Percentiles rank a stretch among this genome's conserved stretches.
These are phyloP conservation scores for Scarus forsteni DNA, from an alignment of 2,797 vertebrate genomes.

Conservation along the genomic window DNA sequence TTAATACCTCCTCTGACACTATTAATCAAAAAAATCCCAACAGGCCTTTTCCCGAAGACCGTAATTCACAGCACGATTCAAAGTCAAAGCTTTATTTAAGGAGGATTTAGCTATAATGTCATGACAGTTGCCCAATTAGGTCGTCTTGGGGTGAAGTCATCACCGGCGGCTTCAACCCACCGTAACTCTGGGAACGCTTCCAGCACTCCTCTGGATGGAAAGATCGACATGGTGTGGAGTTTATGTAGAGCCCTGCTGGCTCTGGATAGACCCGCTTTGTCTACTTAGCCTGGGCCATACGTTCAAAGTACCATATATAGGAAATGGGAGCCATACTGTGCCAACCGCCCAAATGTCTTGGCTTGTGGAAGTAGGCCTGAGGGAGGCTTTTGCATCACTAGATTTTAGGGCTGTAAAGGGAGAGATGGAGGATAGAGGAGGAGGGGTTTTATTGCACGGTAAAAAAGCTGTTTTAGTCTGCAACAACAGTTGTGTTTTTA, in stretches of 20 bases:
- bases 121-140: constrained; percentile 73
- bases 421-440: constrained; percentile 3
- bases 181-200: constrained; percentile 67
- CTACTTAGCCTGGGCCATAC: constrained; percentile 31
- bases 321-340: constrained; percentile 46
- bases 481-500: constrained; percentile 13
- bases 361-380: constrained; percentile 20
- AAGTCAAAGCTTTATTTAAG: constrained; percentile 54
- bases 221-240: constrained; percentile 53
- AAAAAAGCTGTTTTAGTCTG: not conserved
- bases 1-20: constrained; percentile 76
- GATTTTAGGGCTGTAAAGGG: constrained; percentile 18
- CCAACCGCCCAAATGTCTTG: constrained; percentile 38
- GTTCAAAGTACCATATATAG: constrained; percentile 36
- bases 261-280: constrained; percentile 60
- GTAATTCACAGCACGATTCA: constrained; percentile 60
- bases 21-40: constrained; percentile 72
- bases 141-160: constrained; percentile 66
- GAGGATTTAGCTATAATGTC: constrained; percentile 55
- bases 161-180: constrained; percentile 31
- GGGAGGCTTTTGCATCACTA: constrained; percentile 18
- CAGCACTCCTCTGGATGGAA: constrained; percentile 62
- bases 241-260: constrained; percentile 53
- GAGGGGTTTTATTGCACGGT: constrained; percentile 1
- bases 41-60: constrained; percentile 44